These are phyloP conservation scores for Tenthredo mesomela DNA, from an alignment of 2,888 invertebrate genomes.

Conservation along the genomic window DNA sequence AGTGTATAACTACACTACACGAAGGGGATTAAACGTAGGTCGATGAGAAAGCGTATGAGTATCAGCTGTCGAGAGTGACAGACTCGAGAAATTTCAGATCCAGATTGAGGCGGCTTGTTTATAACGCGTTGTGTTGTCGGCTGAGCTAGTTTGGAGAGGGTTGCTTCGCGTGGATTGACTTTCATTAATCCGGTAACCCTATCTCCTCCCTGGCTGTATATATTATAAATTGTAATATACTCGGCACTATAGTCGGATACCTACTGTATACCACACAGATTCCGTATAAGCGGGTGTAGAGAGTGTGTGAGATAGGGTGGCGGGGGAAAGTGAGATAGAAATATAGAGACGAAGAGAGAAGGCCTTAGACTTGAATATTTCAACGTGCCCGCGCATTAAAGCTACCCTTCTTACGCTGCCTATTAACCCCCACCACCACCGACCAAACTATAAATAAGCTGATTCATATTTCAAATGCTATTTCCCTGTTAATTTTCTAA, in stretches of 20 bases:
- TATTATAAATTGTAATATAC: slow-evolving; percentile 76
- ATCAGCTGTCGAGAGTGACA: slow-evolving; percentile 46
- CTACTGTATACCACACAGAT: slow-evolving; percentile 67
- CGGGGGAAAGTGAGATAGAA: neutral
- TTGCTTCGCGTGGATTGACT: slow-evolving; percentile 72
- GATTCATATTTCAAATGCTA: slow-evolving; percentile 60
- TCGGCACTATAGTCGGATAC: slow-evolving; percentile 68
- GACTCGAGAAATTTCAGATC: slow-evolving; percentile 43
- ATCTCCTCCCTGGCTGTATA: slow-evolving; percentile 65
- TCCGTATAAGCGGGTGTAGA: slow-evolving; percentile 50
- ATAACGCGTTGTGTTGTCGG: slow-evolving; percentile 69
- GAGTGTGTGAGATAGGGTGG: neutral
- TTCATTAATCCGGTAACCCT: slow-evolving; percentile 77
- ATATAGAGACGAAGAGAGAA: slow-evolving; percentile 22
- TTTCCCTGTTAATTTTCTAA: slow-evolving; percentile 56
- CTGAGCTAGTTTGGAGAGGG: slow-evolving; percentile 61
- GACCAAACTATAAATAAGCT: slow-evolving; percentile 69
- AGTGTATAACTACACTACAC: neutral
- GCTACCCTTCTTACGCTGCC: slow-evolving; percentile 76
- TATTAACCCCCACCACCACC: slow-evolving; percentile 74
- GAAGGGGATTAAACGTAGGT: neutral
- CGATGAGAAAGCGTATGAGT: slow-evolving; percentile 35
- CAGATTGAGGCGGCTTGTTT: slow-evolving; percentile 66
- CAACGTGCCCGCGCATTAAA: slow-evolving; percentile 74
- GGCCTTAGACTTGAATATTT: slow-evolving; percentile 76